Conservation (phyloP, 2,113 vertebrate genomes). For the Martes martes region DNA sequence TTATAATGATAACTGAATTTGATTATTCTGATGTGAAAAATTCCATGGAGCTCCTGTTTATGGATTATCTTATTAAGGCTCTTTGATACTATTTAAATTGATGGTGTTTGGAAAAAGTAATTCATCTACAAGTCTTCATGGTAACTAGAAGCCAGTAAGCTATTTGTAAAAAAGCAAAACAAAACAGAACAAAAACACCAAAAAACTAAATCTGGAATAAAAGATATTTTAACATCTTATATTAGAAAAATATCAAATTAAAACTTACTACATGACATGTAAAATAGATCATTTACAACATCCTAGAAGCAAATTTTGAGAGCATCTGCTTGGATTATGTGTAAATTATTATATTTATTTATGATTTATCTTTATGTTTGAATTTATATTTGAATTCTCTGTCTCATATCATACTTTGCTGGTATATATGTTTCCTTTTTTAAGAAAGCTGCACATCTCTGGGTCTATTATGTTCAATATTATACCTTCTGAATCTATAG, state of each 20-base stretch:
- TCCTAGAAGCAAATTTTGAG: not conserved
- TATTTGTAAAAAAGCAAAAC: not conserved
- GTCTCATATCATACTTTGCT: not conserved
- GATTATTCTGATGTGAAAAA: constrained; percentile 14
- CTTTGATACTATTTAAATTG: constrained; percentile 1
- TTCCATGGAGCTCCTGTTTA: not conserved
- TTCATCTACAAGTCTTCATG: not conserved
- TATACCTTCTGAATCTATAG: not conserved
- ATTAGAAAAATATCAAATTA: not conserved
- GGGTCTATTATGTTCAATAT: not conserved
- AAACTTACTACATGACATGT: not conserved
- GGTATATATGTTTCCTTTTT: not conserved
- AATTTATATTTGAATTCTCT: not conserved
- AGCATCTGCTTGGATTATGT: not conserved
- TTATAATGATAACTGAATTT: not conserved
- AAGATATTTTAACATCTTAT: not conserved
- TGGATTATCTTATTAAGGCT: constrained; percentile 5
- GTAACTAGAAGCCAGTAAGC: not conserved
- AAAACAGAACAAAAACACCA: not conserved
- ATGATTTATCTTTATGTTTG: not conserved
- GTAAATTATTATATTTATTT: not conserved
- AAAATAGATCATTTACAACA: not conserved
- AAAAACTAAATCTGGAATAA: not conserved
- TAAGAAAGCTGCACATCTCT: not conserved
- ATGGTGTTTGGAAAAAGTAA: not conserved